These are phyloP conservation scores for Riptortus pedestris DNA, from an alignment of 1,140 invertebrate species.

Conservation along the genomic window DNA sequence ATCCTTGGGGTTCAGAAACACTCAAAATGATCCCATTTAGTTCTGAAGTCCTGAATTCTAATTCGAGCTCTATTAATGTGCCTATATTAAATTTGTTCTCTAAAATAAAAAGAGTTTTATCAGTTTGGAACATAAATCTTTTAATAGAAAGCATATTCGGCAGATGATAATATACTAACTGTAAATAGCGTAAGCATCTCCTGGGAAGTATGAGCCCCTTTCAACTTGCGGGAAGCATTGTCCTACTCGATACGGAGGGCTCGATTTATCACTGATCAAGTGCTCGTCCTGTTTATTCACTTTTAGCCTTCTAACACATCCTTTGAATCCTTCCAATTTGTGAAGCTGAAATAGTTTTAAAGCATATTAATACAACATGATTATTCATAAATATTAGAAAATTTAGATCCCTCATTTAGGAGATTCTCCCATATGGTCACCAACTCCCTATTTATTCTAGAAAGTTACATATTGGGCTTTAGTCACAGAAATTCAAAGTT, in stretches of 20 bases:
- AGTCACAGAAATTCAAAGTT: no score
- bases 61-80: conserved; percentile 54
- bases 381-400: no score
- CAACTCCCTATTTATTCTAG: no score
- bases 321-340: conserved; percentile 65
- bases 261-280: conserved; percentile 52
- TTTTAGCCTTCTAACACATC: conserved; percentile 64
- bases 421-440: no score
- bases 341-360: conserved; percentile 42
- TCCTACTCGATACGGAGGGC: conserved; percentile 61
- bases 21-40: conserved; percentile 68
- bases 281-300: conserved; percentile 66
- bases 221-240: conserved; percentile 81
- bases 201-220: conserved; percentile 73
- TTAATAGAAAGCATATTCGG: no score
- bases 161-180: no score
- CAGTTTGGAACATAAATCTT: conserved; percentile 2
- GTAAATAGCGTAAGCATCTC: conserved; percentile 69
- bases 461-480: no score
- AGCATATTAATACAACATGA: no score
- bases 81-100: conserved; percentile 60
- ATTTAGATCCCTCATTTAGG: no score
- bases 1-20: conserved; percentile 49
- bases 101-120: conserved; percentile 36
- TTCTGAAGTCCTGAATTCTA: conserved; percentile 77